A percentile compares a stretch with the other conserved stretches of the same genome.
Conservation (phyloP, 64 coral and sea anemone species). For the Porites australiensis region DNA sequence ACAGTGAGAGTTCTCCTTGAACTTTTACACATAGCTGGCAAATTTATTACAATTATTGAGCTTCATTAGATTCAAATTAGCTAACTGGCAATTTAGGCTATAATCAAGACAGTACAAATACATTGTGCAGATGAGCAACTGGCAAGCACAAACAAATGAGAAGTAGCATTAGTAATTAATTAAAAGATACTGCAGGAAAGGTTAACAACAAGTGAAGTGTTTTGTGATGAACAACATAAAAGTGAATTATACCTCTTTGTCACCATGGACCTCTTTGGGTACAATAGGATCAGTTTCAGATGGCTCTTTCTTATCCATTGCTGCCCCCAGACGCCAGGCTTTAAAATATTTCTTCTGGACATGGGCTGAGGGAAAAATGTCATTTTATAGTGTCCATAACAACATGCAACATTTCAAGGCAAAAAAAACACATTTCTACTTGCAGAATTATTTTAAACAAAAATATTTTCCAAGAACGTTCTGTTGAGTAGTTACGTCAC, state of each 20-base stretch:
- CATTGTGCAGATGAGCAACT: too few relatives aligned
- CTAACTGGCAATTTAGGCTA: too few relatives aligned
- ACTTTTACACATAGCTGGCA: too few relatives aligned
- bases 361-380: constrained; percentile 33
- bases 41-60: too few relatives aligned
- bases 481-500: neutral
- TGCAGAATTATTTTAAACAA: neutral
- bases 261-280: constrained; percentile 47
- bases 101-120: too few relatives aligned
- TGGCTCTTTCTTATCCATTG: constrained; percentile 74
- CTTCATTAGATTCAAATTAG: too few relatives aligned
- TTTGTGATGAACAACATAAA: neutral
- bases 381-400: neutral
- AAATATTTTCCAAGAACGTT: too few relatives aligned
- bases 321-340: constrained; percentile 91
- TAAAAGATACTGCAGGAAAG: neutral
- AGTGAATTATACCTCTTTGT: neutral
- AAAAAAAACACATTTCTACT: neutral
- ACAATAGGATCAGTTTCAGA: constrained; percentile 83
- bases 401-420: too few relatives aligned
- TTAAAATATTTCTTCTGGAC: constrained; percentile 97
- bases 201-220: neutral
- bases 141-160: too few relatives aligned
- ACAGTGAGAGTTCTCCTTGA: too few relatives aligned
- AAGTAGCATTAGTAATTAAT: too few relatives aligned